Evolutionary conservation across 2,113 vertebrate genomes (phyloP), one percentile per base, ranked within the genome.

Genomic region (Archocentrus centrarchus): DNA sequence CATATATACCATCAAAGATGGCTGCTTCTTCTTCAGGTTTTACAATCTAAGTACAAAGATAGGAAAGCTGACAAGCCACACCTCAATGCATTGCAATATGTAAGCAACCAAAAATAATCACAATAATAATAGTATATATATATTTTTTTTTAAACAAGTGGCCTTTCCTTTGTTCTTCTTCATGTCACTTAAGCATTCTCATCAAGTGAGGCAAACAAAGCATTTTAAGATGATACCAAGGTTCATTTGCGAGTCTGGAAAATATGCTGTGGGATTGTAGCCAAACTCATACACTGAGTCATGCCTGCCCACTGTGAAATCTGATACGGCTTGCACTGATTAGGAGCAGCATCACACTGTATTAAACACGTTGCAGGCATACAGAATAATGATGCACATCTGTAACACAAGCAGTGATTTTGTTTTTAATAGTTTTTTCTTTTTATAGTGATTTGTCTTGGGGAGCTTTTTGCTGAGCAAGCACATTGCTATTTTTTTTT

Each of bases 201-300:
- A 79, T 62, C 37, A 32, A 53, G n/a, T 63, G 22, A 81, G 64
- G 60, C 55, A 35, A 50, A 20, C 44, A 73, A 7, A 37, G 30
- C 58, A 22, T 24, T 86, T 89, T 77, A 85, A 82, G 77, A 90
- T 24, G 30, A 89, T 79, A 86, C 77, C 79, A 88, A 86, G 82
- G 85, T 88, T 62, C 83, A 91, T 89, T 91, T 39, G 41, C 81
- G 76, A 90, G 80, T 90, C 84, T 89, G 86, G 93, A 93, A 93
- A 92, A 93, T 87, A 83, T 88, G 81, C 88, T 80, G 73, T 76
- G 35, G 87, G 90, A 93, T 80, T 55, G 14, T 11, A 86, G 91
- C 92, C 93, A 94, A 93, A 89, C 59, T 81, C 84, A 70, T 85
- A 77, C 76, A 87, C 90, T 92, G 91, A 94, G 87, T 94, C 91